Conservation (phyloP, 2,113 vertebrate species). For the Apaloderma vittatum region DNA sequence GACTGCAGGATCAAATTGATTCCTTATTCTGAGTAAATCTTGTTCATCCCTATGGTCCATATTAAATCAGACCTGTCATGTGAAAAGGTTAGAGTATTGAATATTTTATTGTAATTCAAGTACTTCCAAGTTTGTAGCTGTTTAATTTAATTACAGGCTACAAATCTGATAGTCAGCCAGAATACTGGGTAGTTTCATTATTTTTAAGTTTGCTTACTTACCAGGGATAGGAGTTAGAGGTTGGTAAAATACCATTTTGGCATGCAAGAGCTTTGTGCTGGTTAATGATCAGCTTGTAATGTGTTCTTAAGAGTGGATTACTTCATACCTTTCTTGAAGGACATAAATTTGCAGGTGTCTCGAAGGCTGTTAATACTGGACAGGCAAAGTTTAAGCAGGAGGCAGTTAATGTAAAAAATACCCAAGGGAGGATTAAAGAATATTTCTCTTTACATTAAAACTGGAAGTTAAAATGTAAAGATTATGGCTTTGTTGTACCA, state of each 20-base stretch:
- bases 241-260: background rate
- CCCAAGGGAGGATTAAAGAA: background rate
- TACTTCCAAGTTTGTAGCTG: background rate
- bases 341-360: background rate
- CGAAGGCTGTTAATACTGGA: background rate
- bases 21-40: background rate
- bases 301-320: background rate
- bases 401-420: background rate
- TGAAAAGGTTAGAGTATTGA: background rate
- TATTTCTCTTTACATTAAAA: background rate
- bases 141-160: background rate
- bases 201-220: background rate
- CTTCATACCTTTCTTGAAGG: background rate
- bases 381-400: background rate
- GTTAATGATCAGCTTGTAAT: background rate
- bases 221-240: background rate
- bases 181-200: background rate
- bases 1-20: background rate
- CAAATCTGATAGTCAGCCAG: background rate
- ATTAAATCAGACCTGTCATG: background rate
- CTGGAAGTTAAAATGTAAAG: background rate
- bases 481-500: background rate
- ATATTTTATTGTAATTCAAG: background rate
- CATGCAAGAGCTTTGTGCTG: background rate
- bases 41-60: background rate